Evolutionary conservation across 2,113 vertebrate genomes (phyloP), one percentile per base, ranked within the genome.

Genomic region (Clupea harengus): DNA sequence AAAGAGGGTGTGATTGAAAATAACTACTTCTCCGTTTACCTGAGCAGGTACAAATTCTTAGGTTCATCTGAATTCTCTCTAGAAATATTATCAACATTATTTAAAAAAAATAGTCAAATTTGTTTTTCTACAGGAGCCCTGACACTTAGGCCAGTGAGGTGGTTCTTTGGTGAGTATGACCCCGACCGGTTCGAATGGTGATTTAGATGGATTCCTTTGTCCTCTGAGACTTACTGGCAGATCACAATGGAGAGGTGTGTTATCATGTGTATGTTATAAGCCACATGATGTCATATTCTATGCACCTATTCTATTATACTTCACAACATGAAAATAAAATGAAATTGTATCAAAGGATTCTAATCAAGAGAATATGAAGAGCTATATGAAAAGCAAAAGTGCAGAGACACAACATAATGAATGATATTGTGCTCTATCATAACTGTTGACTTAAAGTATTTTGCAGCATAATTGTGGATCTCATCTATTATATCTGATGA

Each of bases 231-330:
- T 11, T 97, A 96, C 91, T 96, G 95, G 93, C 94, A 96, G 90
- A 93, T 97, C 91, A 88, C 89, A 0, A 89, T 96, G 94, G 93
- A 96, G 90, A 95, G 95, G 96, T 96, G 84, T 88, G 82, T 64
- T 22, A 57, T 20, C 39, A 39, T 39, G 39, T 39, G 39, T 96
- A 84, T 88, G 82, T 57, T 22, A 57, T 20, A 3, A 13, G 6
- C 54, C 18, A 22, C 18, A 22, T 20, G 18, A 20, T 5, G 18
- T 6, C 15, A 57, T 22, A 57, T 22, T 57, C 3, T 22, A 20
- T 49, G 4, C 2, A 39, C 39, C 39, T 52, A 52, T 52, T 52
- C 18, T 22, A 6, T 13, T 4, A 54, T 54, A 54, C 17, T 54
- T 54, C 50, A 15, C 50, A 54, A 18, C 50, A 54, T 15, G 17